Evolutionary conservation across 2,888 invertebrate genomes (phyloP), one percentile per base, ranked within the genome.

Genomic region (Corythucha ciliata): DNA sequence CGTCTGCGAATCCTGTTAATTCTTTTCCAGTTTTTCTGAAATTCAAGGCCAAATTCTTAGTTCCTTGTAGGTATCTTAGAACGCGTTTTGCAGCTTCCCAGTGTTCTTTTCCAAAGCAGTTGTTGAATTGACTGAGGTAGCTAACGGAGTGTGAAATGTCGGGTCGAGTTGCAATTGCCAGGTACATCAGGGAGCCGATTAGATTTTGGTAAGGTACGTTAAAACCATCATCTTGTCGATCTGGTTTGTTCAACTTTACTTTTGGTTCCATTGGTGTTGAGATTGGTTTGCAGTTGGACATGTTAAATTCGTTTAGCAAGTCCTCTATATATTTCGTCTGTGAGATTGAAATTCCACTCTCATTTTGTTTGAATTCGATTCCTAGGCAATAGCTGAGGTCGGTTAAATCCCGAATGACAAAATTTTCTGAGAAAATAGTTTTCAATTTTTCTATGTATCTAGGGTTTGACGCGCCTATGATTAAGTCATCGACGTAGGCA

Each of bases 1-100:
- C 54, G 46, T 63, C 61, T 36, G 55, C 53, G 52, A 53, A 62
- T 14, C 48, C 51, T n/a, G n/a, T n/a, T n/a, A n/a, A n/a, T n/a
- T n/a, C n/a, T n/a, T n/a, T n/a, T n/a, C n/a, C n/a, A n/a, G n/a
- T n/a, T 33, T 34, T 50, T 6, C 21, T 14, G 24, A 27, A 50
- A n/a, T 33, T n/a, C 18, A 53, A 16, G 4, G 32, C 42, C 18
- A 4, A 7, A 36, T 53, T 16, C 20, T 27, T 32, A 16, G 57
- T 54, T 5, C 53, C 54, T 37, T 44, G 33, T 16, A 57, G 36
- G 54, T 56, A 57, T 21, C 44, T 41, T 4, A 52, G 52, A 6
- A 56, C 27, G 16, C 57, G 20, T 39, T 52, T 58, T 6, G 50
- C 47, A 21, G 26, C 40, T 16, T 21, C 18, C 50, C 45, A 34